phyloP scores from a whole-genome alignment of 1,140 invertebrate genomes.

The Venustaconcha ellipsiformis region DNA sequence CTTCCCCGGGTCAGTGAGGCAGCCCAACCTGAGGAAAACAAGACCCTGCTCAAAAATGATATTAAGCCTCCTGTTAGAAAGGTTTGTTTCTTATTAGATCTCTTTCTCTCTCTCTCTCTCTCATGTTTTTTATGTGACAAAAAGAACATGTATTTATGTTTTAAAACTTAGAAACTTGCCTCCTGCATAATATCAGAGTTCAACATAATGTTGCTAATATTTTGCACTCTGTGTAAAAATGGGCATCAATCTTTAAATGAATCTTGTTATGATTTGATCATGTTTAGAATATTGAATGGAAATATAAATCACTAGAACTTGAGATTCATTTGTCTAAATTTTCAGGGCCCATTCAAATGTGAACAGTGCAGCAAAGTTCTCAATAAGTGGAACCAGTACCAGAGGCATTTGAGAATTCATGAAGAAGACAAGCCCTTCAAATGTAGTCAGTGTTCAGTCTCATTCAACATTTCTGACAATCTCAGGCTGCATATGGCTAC shows the following conservation, averaged over 20 bases:
- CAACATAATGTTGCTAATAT: neutral
- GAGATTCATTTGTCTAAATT: neutral
- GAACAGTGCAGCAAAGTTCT: conserved; percentile 74
- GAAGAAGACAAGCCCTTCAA: conserved; percentile 76
- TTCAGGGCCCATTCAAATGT: conserved; percentile 71
- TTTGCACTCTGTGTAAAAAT: neutral
- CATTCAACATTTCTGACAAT: conserved; percentile 77
- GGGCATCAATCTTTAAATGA: neutral
- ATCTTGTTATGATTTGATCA: neutral
- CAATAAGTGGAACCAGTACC: conserved; percentile 71
- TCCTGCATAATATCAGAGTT: neutral
- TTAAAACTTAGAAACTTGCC: neutral
- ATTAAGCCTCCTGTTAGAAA: conserved; percentile 60
- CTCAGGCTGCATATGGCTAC: conserved; percentile 76
- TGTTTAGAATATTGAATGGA: neutral
- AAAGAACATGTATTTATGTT: neutral
- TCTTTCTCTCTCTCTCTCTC: neutral
- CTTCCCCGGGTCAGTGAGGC: conserved; percentile 16
- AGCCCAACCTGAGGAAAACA: conserved; percentile 12
- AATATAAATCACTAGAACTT: neutral
- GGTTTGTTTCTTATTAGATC: conserved; percentile 29
- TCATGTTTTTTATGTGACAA: neutral
- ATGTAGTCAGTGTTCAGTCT: conserved; percentile 74
- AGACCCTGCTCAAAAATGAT: neutral
- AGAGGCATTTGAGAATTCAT: conserved; percentile 74